phyloP scores from a whole-genome alignment of 2,888 invertebrate genomes.

The Bellardia bayeri region DNA sequence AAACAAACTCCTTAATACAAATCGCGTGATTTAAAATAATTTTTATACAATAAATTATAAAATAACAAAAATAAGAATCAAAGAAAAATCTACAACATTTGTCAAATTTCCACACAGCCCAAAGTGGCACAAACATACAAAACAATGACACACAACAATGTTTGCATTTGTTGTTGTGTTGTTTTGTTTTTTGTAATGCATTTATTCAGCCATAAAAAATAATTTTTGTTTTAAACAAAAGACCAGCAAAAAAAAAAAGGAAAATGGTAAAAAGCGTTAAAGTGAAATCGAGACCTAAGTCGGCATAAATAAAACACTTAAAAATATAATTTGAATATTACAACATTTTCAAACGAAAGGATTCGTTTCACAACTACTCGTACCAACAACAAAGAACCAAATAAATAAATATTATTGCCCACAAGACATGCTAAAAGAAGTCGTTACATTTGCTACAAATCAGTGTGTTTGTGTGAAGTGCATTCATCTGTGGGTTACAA shows the following conservation, averaged over 20 bases:
- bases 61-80: conserved; percentile 8
- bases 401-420: conserved; percentile 54
- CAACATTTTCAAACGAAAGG: conserved; percentile 48
- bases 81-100: conserved; percentile 41
- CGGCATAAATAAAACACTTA: conserved; percentile 68
- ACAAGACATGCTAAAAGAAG: conserved; percentile 53
- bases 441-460: conserved; percentile 51
- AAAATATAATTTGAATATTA: conserved; percentile 72
- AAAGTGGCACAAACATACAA: conserved; percentile 22
- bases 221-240: neutral
- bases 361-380: conserved; percentile 14
- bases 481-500: conserved; percentile 34
- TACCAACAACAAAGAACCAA: neutral
- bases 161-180: conserved; percentile 12
- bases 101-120: conserved; percentile 45
- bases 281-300: conserved; percentile 62
- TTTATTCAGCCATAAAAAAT: conserved; percentile 31
- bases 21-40: conserved; percentile 68
- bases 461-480: neutral
- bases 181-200: neutral
- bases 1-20: conserved; percentile 47
- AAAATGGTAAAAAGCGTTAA: conserved; percentile 18
- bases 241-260: neutral
- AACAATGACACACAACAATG: conserved; percentile 58
- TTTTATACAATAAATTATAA: conserved; percentile 45